These are phyloP conservation scores for Sinocyclocheilus maitianheensis DNA, from an alignment of 2,113 vertebrate species.

Conservation along the genomic window DNA sequence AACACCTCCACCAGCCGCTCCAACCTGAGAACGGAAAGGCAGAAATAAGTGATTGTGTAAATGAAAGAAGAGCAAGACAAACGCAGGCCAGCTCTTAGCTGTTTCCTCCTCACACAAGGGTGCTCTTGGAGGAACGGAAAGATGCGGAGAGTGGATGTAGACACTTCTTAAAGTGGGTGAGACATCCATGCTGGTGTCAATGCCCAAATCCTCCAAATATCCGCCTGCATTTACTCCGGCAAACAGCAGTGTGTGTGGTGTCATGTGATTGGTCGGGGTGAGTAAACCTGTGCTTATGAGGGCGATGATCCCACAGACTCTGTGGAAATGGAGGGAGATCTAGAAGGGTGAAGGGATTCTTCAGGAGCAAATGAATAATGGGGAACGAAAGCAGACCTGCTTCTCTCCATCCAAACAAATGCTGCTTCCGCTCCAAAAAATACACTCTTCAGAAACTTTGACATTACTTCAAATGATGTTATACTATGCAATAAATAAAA, in stretches of 20 bases:
- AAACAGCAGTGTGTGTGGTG: slow-evolving; percentile 30
- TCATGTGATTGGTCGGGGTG: slow-evolving; percentile 26
- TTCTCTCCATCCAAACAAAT: slow-evolving; percentile 18
- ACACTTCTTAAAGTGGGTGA: slow-evolving; percentile 62
- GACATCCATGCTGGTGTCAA: slow-evolving; percentile 39
- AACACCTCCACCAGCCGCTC: slow-evolving; percentile 95
- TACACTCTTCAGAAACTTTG: slow-evolving; percentile 1
- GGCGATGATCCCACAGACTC: slow-evolving; percentile 32
- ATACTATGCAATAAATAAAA: neutral
- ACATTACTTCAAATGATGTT: neutral
- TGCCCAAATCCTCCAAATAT: slow-evolving; percentile 37
- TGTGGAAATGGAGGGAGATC: slow-evolving; percentile 36
- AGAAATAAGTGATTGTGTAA: slow-evolving; percentile 60
- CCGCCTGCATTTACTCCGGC: slow-evolving; percentile 27
- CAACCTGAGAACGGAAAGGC: slow-evolving; percentile 79
- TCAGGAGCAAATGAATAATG: slow-evolving; percentile 25
- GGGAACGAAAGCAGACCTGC: neutral
- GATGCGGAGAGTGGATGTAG: slow-evolving; percentile 65
- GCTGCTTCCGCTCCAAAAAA: neutral
- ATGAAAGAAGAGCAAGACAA: slow-evolving; percentile 72
- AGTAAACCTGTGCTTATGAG: slow-evolving; percentile 35
- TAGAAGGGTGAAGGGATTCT: slow-evolving; percentile 33
- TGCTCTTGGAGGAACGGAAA: slow-evolving; percentile 66
- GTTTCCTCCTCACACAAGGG: slow-evolving; percentile 41
- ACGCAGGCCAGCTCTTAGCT: neutral